Conservation (phyloP, 1,140 invertebrate species). For the Aphaenogaster ashmeadi region DNA sequence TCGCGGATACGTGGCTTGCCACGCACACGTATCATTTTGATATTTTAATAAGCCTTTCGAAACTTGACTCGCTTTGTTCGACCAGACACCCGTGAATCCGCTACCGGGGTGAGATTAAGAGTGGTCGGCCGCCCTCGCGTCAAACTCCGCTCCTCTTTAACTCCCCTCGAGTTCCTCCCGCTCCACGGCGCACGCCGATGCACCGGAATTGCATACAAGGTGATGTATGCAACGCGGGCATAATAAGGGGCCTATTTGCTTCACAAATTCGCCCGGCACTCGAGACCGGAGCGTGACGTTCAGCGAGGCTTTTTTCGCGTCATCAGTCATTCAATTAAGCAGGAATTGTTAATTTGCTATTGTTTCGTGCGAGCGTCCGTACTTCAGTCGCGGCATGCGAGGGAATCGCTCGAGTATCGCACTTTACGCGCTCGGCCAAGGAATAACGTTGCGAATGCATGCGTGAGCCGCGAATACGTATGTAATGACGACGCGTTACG, state of each 20-base stretch:
- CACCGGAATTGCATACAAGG: conserved; percentile 62
- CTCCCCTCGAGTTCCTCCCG: conserved; percentile 31
- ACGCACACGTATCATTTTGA: neutral
- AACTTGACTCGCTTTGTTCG: conserved; percentile 8
- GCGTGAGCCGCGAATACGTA: neutral
- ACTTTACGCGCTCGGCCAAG: conserved; percentile 68
- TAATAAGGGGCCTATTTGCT: conserved; percentile 79
- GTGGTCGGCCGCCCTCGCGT: conserved; percentile 32
- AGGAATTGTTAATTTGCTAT: conserved; percentile 83
- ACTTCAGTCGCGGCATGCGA: conserved; percentile 52
- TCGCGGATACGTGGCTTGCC: neutral
- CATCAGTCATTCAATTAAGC: conserved; percentile 81
- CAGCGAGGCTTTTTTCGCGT: conserved; percentile 72
- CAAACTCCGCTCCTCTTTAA: conserved; percentile 58
- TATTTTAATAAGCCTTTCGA: neutral
- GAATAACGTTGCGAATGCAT: conserved; percentile 63
- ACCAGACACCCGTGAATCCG: neutral
- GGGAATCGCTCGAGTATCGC: conserved; percentile 68
- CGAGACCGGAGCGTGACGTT: conserved; percentile 69
- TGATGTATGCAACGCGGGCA: conserved; percentile 67
- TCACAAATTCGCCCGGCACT: conserved; percentile 79
- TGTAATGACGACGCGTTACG: conserved; percentile 1
- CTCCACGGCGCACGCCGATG: conserved; percentile 34
- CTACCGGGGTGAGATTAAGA: conserved; percentile 28
- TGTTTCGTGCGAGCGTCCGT: conserved; percentile 59